These are phyloP conservation scores for Achatina immaculata DNA, from an alignment of 1,140 invertebrate species.

Conservation along the genomic window DNA sequence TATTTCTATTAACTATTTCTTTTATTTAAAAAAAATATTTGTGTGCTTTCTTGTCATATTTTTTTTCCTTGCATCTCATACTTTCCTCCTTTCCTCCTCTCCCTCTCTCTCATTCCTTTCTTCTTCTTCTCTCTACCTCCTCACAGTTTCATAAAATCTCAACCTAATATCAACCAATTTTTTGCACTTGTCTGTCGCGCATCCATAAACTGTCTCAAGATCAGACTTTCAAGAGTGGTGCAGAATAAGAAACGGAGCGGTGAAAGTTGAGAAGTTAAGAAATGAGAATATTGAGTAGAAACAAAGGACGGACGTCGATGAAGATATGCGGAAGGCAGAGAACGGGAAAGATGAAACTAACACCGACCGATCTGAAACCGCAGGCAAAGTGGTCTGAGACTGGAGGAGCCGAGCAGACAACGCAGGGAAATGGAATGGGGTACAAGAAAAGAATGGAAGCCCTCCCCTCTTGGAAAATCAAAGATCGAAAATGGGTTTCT, in stretches of 20 bases:
- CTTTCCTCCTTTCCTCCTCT: background rate
- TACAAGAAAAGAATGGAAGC: conserved; percentile 6
- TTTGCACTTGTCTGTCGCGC: background rate
- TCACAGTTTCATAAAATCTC: background rate
- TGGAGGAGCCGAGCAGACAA: background rate
- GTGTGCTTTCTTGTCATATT: too few species aligned
- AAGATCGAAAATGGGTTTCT: conserved; percentile 28
- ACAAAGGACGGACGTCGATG: background rate
- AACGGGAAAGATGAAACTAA: conserved; percentile 16
- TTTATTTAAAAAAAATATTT: too few species aligned
- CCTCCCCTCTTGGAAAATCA: conserved; percentile 11
- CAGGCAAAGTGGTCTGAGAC: background rate
- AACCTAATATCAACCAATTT: background rate
- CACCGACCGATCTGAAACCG: background rate
- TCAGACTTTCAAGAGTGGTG: background rate
- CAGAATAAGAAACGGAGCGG: background rate
- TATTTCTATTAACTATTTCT: too few species aligned
- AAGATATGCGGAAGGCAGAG: background rate
- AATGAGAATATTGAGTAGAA: background rate
- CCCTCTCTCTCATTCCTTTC: background rate
- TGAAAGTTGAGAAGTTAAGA: background rate
- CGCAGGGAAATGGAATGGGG: background rate
- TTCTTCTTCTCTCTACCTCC: background rate
- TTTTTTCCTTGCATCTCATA: background rate
- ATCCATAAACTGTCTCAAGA: background rate